Evolutionary conservation across 2,113 vertebrate species (phyloP).

Genomic region (Phaethornis superciliosus): DNA sequence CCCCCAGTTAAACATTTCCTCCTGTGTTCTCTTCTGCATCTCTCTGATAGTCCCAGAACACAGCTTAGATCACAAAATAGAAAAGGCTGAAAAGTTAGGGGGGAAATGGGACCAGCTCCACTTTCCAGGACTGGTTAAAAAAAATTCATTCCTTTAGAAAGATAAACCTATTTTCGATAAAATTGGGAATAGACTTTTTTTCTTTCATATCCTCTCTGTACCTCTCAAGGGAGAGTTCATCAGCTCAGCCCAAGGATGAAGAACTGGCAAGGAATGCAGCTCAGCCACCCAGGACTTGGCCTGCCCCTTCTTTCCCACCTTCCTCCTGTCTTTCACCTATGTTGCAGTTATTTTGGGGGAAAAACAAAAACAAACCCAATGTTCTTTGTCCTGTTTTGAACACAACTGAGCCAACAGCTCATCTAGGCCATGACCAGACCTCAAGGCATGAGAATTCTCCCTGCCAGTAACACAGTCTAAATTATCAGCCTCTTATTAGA

Average conservation of each 20-base stretch:
- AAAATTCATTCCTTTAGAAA: not conserved
- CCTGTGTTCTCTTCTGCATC: not conserved
- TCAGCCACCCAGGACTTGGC: not conserved
- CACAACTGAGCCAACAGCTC: not conserved
- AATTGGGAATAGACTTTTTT: not conserved
- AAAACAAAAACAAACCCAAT: not conserved
- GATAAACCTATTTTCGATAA: not conserved
- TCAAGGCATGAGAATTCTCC: not conserved
- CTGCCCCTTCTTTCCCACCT: not conserved
- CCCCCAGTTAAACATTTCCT: not conserved
- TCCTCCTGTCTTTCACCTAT: not conserved
- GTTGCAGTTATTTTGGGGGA: fast-evolving
- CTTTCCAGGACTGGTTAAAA: not conserved
- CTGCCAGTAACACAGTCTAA: not conserved
- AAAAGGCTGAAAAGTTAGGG: not conserved
- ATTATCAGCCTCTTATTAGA: not conserved
- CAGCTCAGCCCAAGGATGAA: not conserved
- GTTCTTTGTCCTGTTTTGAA: not conserved
- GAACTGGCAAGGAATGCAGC: not conserved
- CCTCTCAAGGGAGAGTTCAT: not conserved
- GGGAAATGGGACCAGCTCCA: fast-evolving
- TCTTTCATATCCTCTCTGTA: not conserved
- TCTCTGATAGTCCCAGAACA: not conserved
- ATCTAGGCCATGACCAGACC: too few relatives aligned
- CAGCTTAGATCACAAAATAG: not conserved